phyloP scores from a whole-genome alignment of 2,113 vertebrate species.

The Meriones unguiculatus region DNA sequence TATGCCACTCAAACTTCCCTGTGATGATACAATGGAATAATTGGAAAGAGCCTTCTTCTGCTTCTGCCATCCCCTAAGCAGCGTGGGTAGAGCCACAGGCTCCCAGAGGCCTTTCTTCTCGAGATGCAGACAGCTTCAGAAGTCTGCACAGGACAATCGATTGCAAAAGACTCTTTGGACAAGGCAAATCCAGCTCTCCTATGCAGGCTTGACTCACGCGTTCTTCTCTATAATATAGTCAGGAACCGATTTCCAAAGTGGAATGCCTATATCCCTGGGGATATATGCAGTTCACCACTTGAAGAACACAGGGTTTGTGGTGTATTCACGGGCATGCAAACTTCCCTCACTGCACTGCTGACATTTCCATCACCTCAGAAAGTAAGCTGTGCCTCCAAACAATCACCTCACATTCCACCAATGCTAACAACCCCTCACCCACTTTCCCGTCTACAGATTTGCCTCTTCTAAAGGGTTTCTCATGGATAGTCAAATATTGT shows the following conservation, averaged over 20 bases:
- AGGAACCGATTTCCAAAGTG: neutral
- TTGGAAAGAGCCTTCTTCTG: conserved; percentile 1
- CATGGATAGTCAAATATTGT: neutral
- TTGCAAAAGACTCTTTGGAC: neutral
- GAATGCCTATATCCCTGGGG: neutral
- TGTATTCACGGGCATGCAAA: neutral
- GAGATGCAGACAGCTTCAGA: neutral
- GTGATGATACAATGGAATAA: conserved; percentile 34
- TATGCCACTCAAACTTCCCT: conserved; percentile 67
- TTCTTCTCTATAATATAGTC: neutral
- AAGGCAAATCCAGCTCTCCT: conserved; percentile 5
- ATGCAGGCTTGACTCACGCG: neutral
- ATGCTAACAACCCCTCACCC: neutral
- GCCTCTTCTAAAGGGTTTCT: neutral
- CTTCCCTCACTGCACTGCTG: neutral
- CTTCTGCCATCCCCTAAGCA: neutral
- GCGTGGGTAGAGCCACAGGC: neutral
- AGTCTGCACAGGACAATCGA: neutral
- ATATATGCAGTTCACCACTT: neutral
- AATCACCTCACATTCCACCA: neutral
- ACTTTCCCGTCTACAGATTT: neutral
- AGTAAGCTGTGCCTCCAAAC: neutral
- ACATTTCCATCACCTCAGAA: conserved; percentile 17
- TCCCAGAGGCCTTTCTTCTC: neutral
- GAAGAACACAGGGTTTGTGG: neutral